Evolutionary conservation across 1,140 invertebrate species (phyloP), one percentile per base, ranked within the genome.

Genomic region (Trachymyrmex cornetzi): DNA sequence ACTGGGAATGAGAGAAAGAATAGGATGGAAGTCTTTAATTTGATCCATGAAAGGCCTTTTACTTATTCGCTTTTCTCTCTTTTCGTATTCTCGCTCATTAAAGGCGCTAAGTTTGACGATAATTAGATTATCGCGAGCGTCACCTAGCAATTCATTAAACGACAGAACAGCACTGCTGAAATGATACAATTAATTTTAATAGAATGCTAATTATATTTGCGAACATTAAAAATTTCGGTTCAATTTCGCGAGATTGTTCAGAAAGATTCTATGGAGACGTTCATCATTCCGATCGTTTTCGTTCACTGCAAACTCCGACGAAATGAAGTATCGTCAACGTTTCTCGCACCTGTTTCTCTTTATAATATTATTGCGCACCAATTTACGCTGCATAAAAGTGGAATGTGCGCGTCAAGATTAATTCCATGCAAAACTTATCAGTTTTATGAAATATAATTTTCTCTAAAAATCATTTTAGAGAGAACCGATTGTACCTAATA

Each of bases 91-190:
- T n/a, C 66, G 19, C 27, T 74, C 11, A 38, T 59, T 74, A 74
- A 74, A 82, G 64, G n/a, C 27, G 77, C 77, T 19, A 72, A 72
- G 38, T 27, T 72, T 34, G 67, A 72, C 67, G 34, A 59, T 82
- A 69, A 77, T 63, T 11, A 53, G 48, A 80, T 80, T 59, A 81
- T 81, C 64, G 30, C 50, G 77, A 55, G 64, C 22, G 22, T 81
- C 30, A 81, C n/a, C 77, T 50, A 81, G 48, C 48, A 38, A 69
- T 69, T 55, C 48, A 14, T 81, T 80, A 57, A 38, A 55, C 14
- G 30, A 67, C 9, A 69, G 14, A 55, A 57, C 64, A 69, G 22
- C 22, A 34, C n/a, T 7, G 63, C 50, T 53, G 63, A 55, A 38
- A 67, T 38, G 2, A 67, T 75, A 38, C 34, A 44, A 55, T 50